Base-by-base conservation (phyloP, 2,888 invertebrate species). In the Agriotes lineatus region DNA sequence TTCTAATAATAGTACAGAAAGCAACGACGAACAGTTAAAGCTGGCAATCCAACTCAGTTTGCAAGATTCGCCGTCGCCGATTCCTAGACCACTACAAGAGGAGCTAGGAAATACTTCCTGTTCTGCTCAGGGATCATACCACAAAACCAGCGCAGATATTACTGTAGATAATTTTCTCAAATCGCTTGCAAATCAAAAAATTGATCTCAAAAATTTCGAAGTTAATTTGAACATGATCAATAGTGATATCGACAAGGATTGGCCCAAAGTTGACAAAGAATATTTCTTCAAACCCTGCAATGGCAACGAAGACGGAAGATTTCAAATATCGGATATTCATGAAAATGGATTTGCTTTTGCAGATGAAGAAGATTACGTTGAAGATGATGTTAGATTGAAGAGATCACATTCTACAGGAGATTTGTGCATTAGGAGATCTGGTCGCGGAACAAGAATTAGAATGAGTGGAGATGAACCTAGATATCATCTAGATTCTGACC, bases 131-230 rank as follows among this genome's bases (percentile, higher is more conserved):
- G 66, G 42, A 62, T 60, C 52, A 59, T 83, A 82, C 70, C 84
- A 84, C 62, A 85, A 83, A 74, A 83, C 83, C 0, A 85, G 79
- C 67, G 86, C 86, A 1, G 87, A 87, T 72, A 80, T 86, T 57
- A 86, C 87, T 0, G 87, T 87, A 1, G 87, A 87, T 71, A 87
- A 86, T 76, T 87, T 87, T 74, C 75, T 87, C 35, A 86, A 86
- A 75, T 86, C 86, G 12, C 75, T 87, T 35, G 86, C 86, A 0
- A 85, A 85, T 71, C 84, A 85, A 62, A 85, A 85, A 67, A 82
- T 84, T 25, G 85, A 85, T 74, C 77, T 85, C 33, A 85, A 84
- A 70, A 81, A 81, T 69, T 74, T 85, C 56, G 84, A 83, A 56
- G 74, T 81, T 10, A 76, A 76, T 33, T 75, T 77, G 10, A 79